Evolutionary conservation across 2,888 invertebrate genomes (phyloP).

Genomic region (Polylopha cassiicola): DNA sequence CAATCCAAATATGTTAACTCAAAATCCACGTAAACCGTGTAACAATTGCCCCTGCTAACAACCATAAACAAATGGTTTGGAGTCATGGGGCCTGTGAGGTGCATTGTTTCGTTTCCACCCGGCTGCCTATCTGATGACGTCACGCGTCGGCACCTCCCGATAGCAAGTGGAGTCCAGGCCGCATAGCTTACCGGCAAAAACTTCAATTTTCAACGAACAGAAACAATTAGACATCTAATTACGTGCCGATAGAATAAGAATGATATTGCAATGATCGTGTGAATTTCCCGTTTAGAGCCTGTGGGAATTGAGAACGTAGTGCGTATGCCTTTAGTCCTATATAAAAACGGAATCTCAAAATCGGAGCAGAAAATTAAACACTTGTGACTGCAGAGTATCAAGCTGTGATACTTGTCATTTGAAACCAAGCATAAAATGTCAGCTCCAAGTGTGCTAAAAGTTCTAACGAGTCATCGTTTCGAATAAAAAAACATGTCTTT

Average conservation of each 20-base stretch:
- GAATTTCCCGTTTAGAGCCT: too few species aligned
- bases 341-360: too few species aligned
- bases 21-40: constrained; percentile 12
- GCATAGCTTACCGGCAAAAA: constrained; percentile 14
- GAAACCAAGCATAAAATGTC: constrained; percentile 27
- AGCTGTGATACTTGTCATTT: constrained; percentile 26
- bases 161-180: constrained; percentile 42
- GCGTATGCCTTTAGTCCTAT: too few species aligned
- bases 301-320: too few species aligned
- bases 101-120: constrained; percentile 56
- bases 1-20: constrained; percentile 4
- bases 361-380: too few species aligned
- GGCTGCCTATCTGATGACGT: constrained; percentile 62
- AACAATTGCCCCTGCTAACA: constrained; percentile 19
- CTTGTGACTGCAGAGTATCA: too few species aligned
- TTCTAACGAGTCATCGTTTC: neutral
- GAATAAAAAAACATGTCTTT: constrained; percentile 4
- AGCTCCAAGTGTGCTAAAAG: constrained; percentile 23
- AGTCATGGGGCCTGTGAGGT: constrained; percentile 39
- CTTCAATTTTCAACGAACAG: too few species aligned
- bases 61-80: constrained; percentile 33
- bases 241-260: too few species aligned
- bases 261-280: too few species aligned
- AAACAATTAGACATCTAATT: constrained; percentile 3
- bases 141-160: constrained; percentile 60